A percentile compares a stretch with the other conserved stretches of the same genome.
Evolutionary conservation across 2,113 vertebrate genomes (phyloP).

Genomic region (Cynocephalus volans): DNA sequence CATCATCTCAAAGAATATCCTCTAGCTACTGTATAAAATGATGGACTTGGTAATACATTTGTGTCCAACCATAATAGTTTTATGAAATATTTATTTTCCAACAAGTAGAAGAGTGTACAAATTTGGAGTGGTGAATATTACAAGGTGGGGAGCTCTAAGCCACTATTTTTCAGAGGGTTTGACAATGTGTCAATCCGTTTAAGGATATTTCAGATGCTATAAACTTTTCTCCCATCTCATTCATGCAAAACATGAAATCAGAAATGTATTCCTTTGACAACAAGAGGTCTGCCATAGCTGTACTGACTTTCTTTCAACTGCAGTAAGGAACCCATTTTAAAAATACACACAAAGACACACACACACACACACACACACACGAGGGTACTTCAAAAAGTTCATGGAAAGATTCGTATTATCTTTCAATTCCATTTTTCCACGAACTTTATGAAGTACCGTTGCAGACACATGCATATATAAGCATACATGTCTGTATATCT

Average conservation of each 20-base stretch:
- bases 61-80: conserved; percentile 41
- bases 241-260: conserved; percentile 64
- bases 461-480: background rate
- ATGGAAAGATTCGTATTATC: too few relatives aligned
- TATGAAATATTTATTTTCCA: conserved; percentile 61
- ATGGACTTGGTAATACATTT: conserved; percentile 22
- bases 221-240: conserved; percentile 66
- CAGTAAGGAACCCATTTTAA: conserved; percentile 67
- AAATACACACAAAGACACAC: background rate
- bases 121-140: conserved; percentile 71
- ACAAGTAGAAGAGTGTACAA: conserved; percentile 55
- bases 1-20: background rate
- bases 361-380: too few relatives aligned
- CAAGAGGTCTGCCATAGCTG: conserved; percentile 66
- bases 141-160: background rate
- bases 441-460: too few relatives aligned
- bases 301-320: conserved; percentile 74
- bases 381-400: too few relatives aligned
- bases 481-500: background rate
- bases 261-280: conserved; percentile 77
- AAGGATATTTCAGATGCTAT: conserved; percentile 71
- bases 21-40: background rate
- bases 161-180: conserved; percentile 51
- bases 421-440: too few relatives aligned
- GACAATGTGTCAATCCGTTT: conserved; percentile 48